A percentile compares a stretch with the other conserved stretches of the same genome.
Conservation (phyloP, 2,888 invertebrate genomes). For the Xestia xanthographa region DNA sequence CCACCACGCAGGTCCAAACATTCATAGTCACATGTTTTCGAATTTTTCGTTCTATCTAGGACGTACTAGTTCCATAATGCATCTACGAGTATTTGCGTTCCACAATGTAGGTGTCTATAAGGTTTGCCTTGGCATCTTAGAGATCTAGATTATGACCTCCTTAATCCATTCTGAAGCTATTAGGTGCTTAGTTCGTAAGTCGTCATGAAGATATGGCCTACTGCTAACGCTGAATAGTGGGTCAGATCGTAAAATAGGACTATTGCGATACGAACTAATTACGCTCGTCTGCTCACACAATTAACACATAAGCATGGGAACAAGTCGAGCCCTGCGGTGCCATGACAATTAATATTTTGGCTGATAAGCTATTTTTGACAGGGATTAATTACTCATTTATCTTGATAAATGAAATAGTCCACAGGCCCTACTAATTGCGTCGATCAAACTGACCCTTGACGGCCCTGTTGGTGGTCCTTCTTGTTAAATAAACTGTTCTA, state of each 20-base stretch:
- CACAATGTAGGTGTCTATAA: neutral
- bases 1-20: neutral
- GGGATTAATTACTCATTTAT: constrained; percentile 26
- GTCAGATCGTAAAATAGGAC: constrained; percentile 19
- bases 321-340: neutral
- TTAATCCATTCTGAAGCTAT: neutral
- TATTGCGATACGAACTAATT: constrained; percentile 41
- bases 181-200: neutral
- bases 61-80: neutral
- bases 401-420: neutral
- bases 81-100: neutral
- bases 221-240: neutral
- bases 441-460: neutral
- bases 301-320: constrained; percentile 13
- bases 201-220: constrained; percentile 20
- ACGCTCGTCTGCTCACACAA: neutral
- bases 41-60: neutral
- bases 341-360: constrained; percentile 34
- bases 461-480: neutral
- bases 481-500: neutral
- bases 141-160: neutral
- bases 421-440: neutral
- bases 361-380: constrained; percentile 1
- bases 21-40: neutral
- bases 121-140: neutral